These are phyloP conservation scores for Physocephala rufipes DNA, from an alignment of 2,888 invertebrate species.

Conservation along the genomic window DNA sequence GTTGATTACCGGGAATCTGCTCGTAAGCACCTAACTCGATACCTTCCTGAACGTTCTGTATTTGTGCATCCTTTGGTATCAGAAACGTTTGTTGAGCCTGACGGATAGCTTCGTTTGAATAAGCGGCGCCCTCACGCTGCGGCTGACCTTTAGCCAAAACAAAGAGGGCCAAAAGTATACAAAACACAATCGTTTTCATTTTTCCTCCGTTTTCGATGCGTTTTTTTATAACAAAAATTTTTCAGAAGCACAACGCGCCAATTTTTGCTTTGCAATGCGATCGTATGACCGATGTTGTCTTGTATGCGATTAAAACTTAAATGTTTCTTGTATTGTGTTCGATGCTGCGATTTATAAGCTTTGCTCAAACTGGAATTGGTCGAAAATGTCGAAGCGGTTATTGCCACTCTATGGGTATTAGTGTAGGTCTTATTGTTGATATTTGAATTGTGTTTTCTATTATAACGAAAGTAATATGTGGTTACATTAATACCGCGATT, in stretches of 20 bases:
- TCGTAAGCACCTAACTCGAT: slow-evolving; percentile 87
- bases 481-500: neutral
- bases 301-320: slow-evolving; percentile 51
- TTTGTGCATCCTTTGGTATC: slow-evolving; percentile 86
- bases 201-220: slow-evolving; percentile 24
- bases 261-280: slow-evolving; percentile 24
- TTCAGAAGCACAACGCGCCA: neutral
- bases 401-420: neutral
- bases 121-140: slow-evolving; percentile 82
- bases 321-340: slow-evolving; percentile 53
- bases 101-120: slow-evolving; percentile 85
- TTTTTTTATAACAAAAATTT: too few species aligned
- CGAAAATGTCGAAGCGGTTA: neutral
- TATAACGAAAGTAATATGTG: neutral
- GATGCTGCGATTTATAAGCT: slow-evolving; percentile 57
- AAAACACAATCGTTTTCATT: slow-evolving; percentile 35
- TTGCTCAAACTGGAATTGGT: slow-evolving; percentile 43
- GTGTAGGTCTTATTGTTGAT: slow-evolving; percentile 10
- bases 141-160: slow-evolving; percentile 50
- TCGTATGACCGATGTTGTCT: slow-evolving; percentile 52
- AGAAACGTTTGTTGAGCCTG: slow-evolving; percentile 87
- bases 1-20: slow-evolving; percentile 85
- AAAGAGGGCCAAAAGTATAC: slow-evolving; percentile 47
- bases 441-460: neutral
- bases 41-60: slow-evolving; percentile 87